Evolutionary conservation across 2,888 invertebrate genomes (phyloP).

Genomic region (Megalurothrips usitatus): DNA sequence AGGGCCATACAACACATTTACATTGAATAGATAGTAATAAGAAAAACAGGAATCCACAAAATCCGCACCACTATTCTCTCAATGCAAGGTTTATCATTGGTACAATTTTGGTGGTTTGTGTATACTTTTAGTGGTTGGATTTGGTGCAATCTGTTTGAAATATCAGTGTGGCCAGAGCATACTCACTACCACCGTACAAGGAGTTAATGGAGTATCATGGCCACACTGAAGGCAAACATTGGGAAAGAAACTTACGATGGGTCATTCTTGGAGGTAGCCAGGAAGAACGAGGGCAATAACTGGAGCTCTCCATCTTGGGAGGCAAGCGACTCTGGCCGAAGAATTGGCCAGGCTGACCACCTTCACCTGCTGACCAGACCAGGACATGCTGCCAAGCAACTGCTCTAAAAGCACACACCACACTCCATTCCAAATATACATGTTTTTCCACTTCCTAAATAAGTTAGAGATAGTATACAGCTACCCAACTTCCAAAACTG

Average conservation of each 20-base stretch:
- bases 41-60: constrained; percentile 33
- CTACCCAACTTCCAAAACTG: no score
- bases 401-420: constrained; percentile 14
- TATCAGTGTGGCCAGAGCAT: no score
- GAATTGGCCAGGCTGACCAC: background rate
- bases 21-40: constrained; percentile 27
- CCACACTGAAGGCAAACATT: no score
- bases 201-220: no score
- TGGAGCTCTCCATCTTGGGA: constrained; percentile 58
- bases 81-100: no score
- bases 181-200: no score
- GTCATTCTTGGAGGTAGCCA: constrained; percentile 63
- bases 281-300: constrained; percentile 57
- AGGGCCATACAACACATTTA: background rate
- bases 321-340: constrained; percentile 12
- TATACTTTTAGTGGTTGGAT: no score
- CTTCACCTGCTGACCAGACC: constrained; percentile 34
- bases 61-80: no score
- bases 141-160: no score
- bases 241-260: constrained; percentile 58
- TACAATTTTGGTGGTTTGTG: no score
- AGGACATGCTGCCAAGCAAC: constrained; percentile 17
- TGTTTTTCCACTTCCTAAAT: no score
- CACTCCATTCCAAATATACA: background rate
- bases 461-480: no score